A percentile compares a stretch with the other conserved stretches of the same genome.
phyloP scores from a whole-genome alignment of 2,888 invertebrate species.

The Myopa tessellatipennis region DNA sequence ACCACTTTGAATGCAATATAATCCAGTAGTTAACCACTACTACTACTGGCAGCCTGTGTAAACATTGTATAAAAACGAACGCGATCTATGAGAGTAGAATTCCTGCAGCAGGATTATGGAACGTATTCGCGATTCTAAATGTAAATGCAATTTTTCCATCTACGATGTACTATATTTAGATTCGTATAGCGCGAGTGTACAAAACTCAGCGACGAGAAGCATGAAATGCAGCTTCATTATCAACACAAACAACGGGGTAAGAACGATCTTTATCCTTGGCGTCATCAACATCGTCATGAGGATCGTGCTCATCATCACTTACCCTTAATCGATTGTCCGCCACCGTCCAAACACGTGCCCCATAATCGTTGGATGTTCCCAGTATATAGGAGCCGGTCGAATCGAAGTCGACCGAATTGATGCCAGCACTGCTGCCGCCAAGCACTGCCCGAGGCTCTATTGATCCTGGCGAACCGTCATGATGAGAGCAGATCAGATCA shows the following conservation, averaged over 20 bases:
- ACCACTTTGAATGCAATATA: conserved; percentile 21
- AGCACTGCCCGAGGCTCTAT: conserved; percentile 82
- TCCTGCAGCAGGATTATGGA: not conserved
- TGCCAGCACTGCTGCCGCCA: conserved; percentile 93
- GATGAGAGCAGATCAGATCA: not conserved
- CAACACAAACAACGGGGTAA: not conserved
- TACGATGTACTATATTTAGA: conserved; percentile 10
- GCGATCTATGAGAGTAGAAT: not conserved
- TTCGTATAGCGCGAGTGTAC: not conserved
- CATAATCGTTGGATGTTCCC: conserved; percentile 96
- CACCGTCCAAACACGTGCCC: conserved; percentile 95
- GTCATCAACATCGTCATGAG: conserved; percentile 1
- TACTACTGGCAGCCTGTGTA: conserved; percentile 21
- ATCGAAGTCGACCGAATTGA: conserved; percentile 97
- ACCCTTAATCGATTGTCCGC: conserved; percentile 91
- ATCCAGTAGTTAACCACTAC: conserved; percentile 1
- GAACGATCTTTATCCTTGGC: not conserved
- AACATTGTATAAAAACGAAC: conserved; percentile 5
- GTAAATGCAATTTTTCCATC: not conserved
- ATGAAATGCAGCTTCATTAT: conserved; percentile 22
- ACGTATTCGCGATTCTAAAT: not conserved
- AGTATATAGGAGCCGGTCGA: conserved; percentile 86
- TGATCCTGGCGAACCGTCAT: conserved; percentile 70
- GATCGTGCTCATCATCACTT: conserved; percentile 53
- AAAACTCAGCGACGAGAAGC: not conserved